These are phyloP conservation scores for Caerostris extrusa DNA, from an alignment of 1,140 invertebrate species.

Conservation along the genomic window DNA sequence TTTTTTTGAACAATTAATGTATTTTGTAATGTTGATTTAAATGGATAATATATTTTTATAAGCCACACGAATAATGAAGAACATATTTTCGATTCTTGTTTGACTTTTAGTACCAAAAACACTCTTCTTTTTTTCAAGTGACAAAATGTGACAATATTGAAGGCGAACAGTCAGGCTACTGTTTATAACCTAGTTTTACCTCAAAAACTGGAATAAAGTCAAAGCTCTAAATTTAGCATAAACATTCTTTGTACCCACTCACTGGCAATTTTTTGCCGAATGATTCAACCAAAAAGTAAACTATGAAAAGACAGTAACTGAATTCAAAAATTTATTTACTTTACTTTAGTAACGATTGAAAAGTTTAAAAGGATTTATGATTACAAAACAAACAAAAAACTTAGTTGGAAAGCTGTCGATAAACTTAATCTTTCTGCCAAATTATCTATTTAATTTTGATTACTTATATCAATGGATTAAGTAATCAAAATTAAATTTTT, in stretches of 20 bases:
- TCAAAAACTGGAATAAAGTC: slow-evolving; percentile 63
- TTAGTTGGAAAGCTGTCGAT: background rate
- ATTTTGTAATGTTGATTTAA: no score
- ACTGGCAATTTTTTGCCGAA: slow-evolving; percentile 11
- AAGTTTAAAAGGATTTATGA: background rate
- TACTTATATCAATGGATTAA: no score
- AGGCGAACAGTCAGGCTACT: background rate
- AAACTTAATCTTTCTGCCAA: no score
- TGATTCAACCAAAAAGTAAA: slow-evolving; percentile 36
- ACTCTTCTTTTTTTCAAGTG: background rate
- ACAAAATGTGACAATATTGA: background rate
- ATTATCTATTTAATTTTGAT: no score
- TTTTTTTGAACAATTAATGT: no score
- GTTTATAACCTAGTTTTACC: slow-evolving; percentile 63
- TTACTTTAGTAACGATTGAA: no score
- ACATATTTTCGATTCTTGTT: background rate
- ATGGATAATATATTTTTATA: no score
- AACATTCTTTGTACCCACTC: slow-evolving; percentile 54
- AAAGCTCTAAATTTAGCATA: slow-evolving; percentile 66
- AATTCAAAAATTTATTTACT: background rate
- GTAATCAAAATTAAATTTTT: no score
- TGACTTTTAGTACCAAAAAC: background rate
- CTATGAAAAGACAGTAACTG: slow-evolving; percentile 1
- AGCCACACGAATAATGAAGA: no score
- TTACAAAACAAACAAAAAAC: background rate